Percentiles rank a stretch among this genome's conserved stretches.
phyloP scores from a whole-genome alignment of 2,113 vertebrate genomes.

The Opisthocomus hoazin region DNA sequence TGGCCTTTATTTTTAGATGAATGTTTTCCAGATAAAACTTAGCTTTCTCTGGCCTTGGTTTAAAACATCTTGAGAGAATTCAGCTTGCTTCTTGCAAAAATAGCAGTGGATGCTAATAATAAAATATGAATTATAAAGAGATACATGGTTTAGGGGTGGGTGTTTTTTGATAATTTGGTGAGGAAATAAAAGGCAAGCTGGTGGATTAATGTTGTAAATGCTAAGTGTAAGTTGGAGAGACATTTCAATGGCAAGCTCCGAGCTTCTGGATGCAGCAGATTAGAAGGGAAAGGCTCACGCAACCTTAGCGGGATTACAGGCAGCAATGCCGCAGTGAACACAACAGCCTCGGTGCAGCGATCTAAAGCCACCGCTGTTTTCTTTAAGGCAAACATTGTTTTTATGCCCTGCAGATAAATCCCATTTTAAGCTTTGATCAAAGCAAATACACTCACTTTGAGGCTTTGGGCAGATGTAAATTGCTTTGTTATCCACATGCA shows the following conservation, averaged over 20 bases:
- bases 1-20: neutral
- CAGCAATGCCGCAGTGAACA: conserved; percentile 14
- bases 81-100: neutral
- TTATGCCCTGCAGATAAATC: conserved; percentile 73
- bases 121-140: neutral
- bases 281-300: conserved; percentile 21
- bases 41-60: neutral
- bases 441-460: conserved; percentile 73
- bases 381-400: conserved; percentile 70
- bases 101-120: neutral
- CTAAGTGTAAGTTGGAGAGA: neutral
- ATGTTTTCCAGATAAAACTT: neutral
- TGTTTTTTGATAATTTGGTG: neutral
- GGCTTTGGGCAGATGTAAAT: conserved; percentile 72
- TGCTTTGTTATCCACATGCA: conserved; percentile 68
- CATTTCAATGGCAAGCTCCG: neutral
- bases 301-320: conserved; percentile 34
- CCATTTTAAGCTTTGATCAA: conserved; percentile 78
- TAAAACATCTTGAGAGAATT: neutral
- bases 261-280: conserved; percentile 36
- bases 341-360: conserved; percentile 20
- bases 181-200: neutral
- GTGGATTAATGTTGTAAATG: neutral
- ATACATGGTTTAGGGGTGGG: neutral
- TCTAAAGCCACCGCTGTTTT: conserved; percentile 59